Base-by-base conservation (phyloP, 2,113 vertebrate genomes). In the Spermophilus dauricus region DNA sequence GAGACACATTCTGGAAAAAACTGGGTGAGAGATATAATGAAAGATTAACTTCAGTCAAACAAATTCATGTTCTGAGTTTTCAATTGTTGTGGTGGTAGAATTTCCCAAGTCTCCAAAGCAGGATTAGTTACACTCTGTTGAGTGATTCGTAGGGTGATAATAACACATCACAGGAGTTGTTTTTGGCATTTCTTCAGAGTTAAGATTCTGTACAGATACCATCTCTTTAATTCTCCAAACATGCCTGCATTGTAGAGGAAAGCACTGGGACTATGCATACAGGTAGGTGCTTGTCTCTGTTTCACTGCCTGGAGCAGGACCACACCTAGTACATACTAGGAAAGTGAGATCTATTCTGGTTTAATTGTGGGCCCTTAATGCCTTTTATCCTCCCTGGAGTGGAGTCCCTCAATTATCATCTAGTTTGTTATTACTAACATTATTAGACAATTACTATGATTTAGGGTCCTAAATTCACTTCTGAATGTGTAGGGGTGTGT, bases 231-330 rank as follows among this genome's bases (percentile, higher is more conserved):
- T 80, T 92, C 39, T 95, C 65, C 34, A 75, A 82, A 84, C 63
- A 70, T 39, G 34, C 53, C 87, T 76, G 53, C 26, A 24, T 81
- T 26, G 14, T 30, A 48, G 61, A 95, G 30, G 30, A 91, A 95
- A 93, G 48, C 34, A 30, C 13, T 56, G 34, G 24, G 72, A 24
- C n/a, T 76, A 4, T 10, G 24, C 82, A 48, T 42, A 94, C 94
- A 97, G 58, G 92, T 95, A 91, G 75, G 10, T 87, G 65, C 96
- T 95, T 97, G 95, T 89, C 63, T 82, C 13, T 72, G n/a, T 78
- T 91, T 96, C 73, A 10, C 42, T 80, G 45, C 94, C 92, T 85
- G 58, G 30, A 39, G 56, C 70, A 96, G 45, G 58, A 69, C 82
- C 87, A 82, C 96, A 92, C 92, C 97, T 75, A 80, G 11, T 42